Evolutionary conservation across 2,888 invertebrate species (phyloP).

Genomic region (Drosophila atroscutellata): DNA sequence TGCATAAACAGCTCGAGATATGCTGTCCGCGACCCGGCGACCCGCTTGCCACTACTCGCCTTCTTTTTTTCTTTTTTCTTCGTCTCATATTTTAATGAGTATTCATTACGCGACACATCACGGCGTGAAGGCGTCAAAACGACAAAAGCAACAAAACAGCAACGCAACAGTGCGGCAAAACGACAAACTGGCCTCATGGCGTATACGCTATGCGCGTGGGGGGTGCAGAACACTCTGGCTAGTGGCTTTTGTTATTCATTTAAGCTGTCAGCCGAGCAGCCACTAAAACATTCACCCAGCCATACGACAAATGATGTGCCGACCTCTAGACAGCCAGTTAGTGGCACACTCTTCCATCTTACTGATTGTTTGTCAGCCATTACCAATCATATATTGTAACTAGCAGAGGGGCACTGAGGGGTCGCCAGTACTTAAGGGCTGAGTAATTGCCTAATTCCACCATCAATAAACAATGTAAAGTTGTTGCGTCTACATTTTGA

Average conservation of each 20-base stretch:
- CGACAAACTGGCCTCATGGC: conserved; percentile 19
- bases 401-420: neutral
- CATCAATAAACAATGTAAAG: neutral
- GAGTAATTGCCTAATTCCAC: neutral
- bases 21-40: conserved; percentile 2
- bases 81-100: conserved; percentile 66
- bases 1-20: conserved; percentile 29
- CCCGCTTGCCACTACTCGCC: conserved; percentile 9
- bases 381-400: conserved; percentile 25
- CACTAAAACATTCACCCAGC: conserved; percentile 35
- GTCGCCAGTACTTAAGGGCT: neutral
- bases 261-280: conserved; percentile 32
- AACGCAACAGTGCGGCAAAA: conserved; percentile 37
- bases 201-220: conserved; percentile 13
- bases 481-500: neutral
- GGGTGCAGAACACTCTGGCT: conserved; percentile 12
- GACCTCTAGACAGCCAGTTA: conserved; percentile 18
- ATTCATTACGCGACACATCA: conserved; percentile 52
- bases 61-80: neutral
- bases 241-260: conserved; percentile 52
- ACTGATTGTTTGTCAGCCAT: conserved; percentile 1
- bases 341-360: neutral
- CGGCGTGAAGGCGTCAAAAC: conserved; percentile 25
- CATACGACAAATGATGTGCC: conserved; percentile 53
- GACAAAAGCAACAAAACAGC: conserved; percentile 36